Evolutionary conservation across 2,888 invertebrate species (phyloP), one percentile per base, ranked within the genome.

Genomic region (Smittia sp.): DNA sequence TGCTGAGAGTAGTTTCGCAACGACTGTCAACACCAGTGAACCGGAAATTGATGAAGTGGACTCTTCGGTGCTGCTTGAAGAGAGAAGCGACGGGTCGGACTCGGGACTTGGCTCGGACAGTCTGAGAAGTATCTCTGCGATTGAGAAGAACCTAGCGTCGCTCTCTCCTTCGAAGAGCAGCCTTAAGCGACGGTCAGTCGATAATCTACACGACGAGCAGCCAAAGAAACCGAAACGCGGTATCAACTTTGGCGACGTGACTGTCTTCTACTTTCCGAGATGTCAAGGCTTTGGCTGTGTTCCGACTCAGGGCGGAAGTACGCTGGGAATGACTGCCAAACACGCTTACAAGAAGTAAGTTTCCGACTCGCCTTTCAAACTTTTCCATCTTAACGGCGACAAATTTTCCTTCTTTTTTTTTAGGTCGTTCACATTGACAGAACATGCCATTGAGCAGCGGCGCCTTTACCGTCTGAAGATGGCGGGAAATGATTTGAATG

Each of bases 201-300:
- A 83, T 74, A 82, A 81, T 67, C 83, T 83, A 58, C 84, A 84
- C 76, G 83, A 84, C 3, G 79, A 79, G 66, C 82, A 83, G 22
- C 77, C 81, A 75, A 85, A 90, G 79, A 91, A 89, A 80, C 87
- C 87, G 79, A 94, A 92, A 83, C 89, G 90, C 77, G 89, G 88
- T 58, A 94, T 98, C 75, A 88, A 90, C 76, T 98, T 98, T 81
- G 92, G 95, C 77, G 91, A 89, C 76, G 97, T 98, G 0, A 94
- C 94, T 20, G 96, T 98, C 9, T 98, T 89, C 83, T 98, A 97
- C 83, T 98, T 98, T 83, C 94, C 94, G 1, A 86, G 98, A 79
- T 88, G 94, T 73, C 94, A 95, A 85, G 95, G 94, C 20, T 94
- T 94, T 82, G 90, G 92, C 41, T 94, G 95, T 83, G 93, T 95